Evolutionary conservation across 1,140 invertebrate species (phyloP).

Genomic region (Zaprionus camerounensis): DNA sequence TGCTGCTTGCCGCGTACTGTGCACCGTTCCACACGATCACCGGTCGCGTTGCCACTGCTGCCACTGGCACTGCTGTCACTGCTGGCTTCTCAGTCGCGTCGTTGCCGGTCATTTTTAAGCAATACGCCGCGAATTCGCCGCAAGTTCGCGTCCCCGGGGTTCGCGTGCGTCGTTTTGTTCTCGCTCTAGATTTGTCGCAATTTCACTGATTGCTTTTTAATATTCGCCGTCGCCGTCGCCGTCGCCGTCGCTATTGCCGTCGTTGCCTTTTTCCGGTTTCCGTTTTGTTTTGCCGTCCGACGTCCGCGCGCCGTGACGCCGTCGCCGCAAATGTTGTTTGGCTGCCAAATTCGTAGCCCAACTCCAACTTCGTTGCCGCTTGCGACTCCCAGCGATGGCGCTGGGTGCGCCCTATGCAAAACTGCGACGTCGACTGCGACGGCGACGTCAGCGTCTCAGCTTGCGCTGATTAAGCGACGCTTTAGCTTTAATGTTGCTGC

Average conservation of each 20-base stretch:
- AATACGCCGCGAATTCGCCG: conserved; percentile 2
- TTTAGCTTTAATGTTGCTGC: conserved; percentile 27
- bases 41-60: conserved; percentile 42
- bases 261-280: conserved; percentile 64
- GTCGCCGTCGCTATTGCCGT: background rate
- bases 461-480: conserved; percentile 44
- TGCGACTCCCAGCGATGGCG: conserved; percentile 10
- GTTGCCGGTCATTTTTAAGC: conserved; percentile 30
- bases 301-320: conserved; percentile 72
- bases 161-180: conserved; percentile 19
- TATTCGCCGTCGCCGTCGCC: conserved; percentile 40
- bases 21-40: conserved; percentile 79
- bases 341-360: conserved; percentile 60
- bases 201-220: conserved; percentile 53
- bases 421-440: conserved; percentile 15
- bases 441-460: background rate
- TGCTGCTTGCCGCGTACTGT: conserved; percentile 72
- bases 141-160: background rate
- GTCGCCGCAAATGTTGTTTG: conserved; percentile 74
- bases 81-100: background rate
- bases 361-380: conserved; percentile 34
- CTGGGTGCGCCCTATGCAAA: conserved; percentile 45
- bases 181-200: conserved; percentile 20
- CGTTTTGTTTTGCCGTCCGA: conserved; percentile 51
- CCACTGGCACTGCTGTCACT: conserved; percentile 5